Evolutionary conservation across 2,888 invertebrate genomes (phyloP).

Genomic region (Drosophila fungiperda): DNA sequence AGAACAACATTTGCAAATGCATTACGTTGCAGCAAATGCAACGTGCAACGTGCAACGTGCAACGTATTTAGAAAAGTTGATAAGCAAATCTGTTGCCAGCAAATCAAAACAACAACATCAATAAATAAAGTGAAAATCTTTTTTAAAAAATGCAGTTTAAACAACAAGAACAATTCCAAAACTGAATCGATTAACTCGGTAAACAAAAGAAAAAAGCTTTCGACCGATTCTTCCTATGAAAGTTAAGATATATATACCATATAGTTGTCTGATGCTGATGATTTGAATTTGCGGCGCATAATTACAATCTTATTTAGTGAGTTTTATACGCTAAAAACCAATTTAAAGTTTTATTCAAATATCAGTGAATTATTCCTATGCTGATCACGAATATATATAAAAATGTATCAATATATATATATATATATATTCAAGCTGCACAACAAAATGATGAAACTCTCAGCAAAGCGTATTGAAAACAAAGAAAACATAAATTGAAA

Average conservation of each 20-base stretch:
- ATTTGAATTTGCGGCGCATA: background rate
- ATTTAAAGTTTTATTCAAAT: background rate
- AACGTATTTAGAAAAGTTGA: background rate
- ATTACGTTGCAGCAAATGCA: conserved; percentile 6
- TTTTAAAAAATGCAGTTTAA: background rate
- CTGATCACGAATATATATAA: background rate
- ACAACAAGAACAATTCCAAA: background rate
- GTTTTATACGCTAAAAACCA: background rate
- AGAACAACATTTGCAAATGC: conserved; percentile 33
- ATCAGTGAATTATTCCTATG: background rate
- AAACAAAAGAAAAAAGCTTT: background rate
- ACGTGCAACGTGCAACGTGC: background rate
- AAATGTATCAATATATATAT: too few species aligned
- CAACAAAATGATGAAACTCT: background rate
- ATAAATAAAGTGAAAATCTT: background rate
- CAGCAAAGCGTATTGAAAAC: background rate
- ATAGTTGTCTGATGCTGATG: background rate
- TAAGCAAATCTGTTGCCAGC: conserved; percentile 24
- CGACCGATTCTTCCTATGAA: background rate
- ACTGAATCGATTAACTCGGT: background rate
- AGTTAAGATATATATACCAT: background rate
- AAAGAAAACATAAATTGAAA: conserved; percentile 35
- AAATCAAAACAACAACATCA: conserved; percentile 3
- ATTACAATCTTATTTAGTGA: background rate
- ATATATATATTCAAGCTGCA: too few species aligned